Evolutionary conservation across 2,888 invertebrate species (phyloP).

Genomic region (Cyclophora albipunctata): DNA sequence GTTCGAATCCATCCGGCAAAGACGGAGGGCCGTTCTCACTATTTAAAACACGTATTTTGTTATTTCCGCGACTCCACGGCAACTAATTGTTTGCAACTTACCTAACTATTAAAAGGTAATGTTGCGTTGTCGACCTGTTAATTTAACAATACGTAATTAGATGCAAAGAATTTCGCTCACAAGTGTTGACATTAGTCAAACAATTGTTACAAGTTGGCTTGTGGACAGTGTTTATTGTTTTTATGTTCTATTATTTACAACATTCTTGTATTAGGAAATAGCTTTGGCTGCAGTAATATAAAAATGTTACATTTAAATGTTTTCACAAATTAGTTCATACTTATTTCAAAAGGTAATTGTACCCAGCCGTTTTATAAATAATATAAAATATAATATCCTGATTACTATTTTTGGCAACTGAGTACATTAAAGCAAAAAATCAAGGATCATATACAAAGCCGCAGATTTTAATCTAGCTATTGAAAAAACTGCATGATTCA

Average conservation of each 20-base stretch:
- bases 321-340: too few relatives aligned
- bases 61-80: conserved; percentile 49
- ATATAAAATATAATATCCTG: too few relatives aligned
- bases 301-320: too few relatives aligned
- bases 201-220: conserved; percentile 9
- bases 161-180: conserved; percentile 34
- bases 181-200: conserved; percentile 15
- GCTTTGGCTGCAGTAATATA: too few relatives aligned
- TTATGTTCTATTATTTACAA: conserved; percentile 7
- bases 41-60: conserved; percentile 51
- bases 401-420: too few relatives aligned
- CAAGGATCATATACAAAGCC: too few relatives aligned
- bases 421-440: too few relatives aligned
- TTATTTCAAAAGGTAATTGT: too few relatives aligned
- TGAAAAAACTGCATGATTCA: not conserved
- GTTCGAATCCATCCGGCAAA: conserved; percentile 55
- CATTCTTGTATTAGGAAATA: conserved; percentile 4
- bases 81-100: conserved; percentile 42
- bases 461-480: too few relatives aligned
- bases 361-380: too few relatives aligned
- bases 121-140: conserved; percentile 38
- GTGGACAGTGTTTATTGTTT: too few relatives aligned
- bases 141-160: conserved; percentile 35
- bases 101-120: conserved; percentile 36
- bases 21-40: conserved; percentile 64